Percentiles rank a stretch among this genome's conserved stretches.
Conservation (phyloP, 1,140 invertebrate genomes). For the Oscheius sp. region DNA sequence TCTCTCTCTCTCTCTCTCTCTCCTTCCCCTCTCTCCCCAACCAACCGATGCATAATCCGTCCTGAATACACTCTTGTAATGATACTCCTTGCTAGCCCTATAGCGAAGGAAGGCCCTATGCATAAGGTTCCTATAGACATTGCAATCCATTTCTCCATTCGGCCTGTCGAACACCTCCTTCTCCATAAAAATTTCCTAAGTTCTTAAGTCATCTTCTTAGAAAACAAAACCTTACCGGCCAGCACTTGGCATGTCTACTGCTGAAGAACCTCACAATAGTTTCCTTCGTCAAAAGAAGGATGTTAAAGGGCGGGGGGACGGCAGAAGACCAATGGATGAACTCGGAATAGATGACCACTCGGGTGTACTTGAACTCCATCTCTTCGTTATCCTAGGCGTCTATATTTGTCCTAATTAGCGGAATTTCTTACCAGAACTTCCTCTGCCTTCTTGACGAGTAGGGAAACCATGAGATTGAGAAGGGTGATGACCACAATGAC, state of each 20-base stretch:
- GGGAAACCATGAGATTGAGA: constrained; percentile 32
- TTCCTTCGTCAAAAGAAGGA: neutral
- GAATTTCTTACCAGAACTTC: constrained; percentile 13
- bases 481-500: constrained; percentile 19
- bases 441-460: constrained; percentile 30
- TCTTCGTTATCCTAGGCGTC: constrained; percentile 29
- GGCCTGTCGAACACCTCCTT: neutral
- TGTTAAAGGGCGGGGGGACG: constrained; percentile 19
- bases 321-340: constrained; percentile 11
- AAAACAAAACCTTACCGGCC: neutral
- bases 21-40: neutral
- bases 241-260: neutral
- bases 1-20: neutral
- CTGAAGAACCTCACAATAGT: neutral
- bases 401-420: too few species aligned
- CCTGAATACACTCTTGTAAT: neutral
- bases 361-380: constrained; percentile 31
- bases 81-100: neutral
- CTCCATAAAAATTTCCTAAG: neutral
- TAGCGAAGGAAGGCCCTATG: neutral
- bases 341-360: constrained; percentile 26
- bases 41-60: neutral
- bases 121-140: neutral
- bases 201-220: neutral
- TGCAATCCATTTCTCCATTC: neutral